phyloP scores from a whole-genome alignment of 37 sponge, comb jelly and placozoan species.

The Chondrilla cf. caribensis region DNA sequence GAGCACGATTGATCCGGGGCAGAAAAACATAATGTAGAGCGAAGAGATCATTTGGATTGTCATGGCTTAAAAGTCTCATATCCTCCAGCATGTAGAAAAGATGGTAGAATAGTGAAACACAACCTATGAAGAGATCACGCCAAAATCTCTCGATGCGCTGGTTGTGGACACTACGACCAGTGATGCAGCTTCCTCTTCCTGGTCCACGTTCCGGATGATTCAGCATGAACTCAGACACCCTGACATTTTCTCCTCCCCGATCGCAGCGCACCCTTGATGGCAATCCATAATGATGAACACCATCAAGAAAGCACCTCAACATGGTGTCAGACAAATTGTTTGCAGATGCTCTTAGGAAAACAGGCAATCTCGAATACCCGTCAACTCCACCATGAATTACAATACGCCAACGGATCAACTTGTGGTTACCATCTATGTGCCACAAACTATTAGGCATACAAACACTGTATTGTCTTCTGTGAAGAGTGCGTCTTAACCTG shows the following conservation, averaged over 20 bases:
- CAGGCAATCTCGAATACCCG: slow-evolving; percentile 51
- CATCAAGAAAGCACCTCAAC: slow-evolving; percentile 28
- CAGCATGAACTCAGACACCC: slow-evolving; percentile 54
- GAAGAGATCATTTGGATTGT: slow-evolving; percentile 27
- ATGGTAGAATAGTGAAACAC: slow-evolving; percentile 32
- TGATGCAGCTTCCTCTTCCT: slow-evolving; percentile 43
- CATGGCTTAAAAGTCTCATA: background rate
- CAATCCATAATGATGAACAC: slow-evolving; percentile 30
- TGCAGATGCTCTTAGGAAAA: slow-evolving; percentile 36
- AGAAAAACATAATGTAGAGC: slow-evolving; percentile 38
- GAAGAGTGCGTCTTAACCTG: slow-evolving; percentile 18
- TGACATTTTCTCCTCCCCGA: slow-evolving; percentile 61
- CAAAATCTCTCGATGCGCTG: slow-evolving; percentile 54
- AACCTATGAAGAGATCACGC: slow-evolving; percentile 49
- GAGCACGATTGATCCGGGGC: slow-evolving; percentile 19
- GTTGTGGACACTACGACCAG: slow-evolving; percentile 62
- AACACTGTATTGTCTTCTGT: slow-evolving; percentile 26
- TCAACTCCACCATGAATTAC: slow-evolving; percentile 60
- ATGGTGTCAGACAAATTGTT: slow-evolving; percentile 41
- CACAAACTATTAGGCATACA: slow-evolving; percentile 36
- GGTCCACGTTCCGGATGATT: slow-evolving; percentile 50
- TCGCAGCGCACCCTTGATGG: slow-evolving; percentile 59
- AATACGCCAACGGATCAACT: slow-evolving; percentile 46
- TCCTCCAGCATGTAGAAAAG: slow-evolving; percentile 27
- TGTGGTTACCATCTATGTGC: slow-evolving; percentile 35